phyloP scores from a whole-genome alignment of 2,888 invertebrate species.

The Dynastes maya region DNA sequence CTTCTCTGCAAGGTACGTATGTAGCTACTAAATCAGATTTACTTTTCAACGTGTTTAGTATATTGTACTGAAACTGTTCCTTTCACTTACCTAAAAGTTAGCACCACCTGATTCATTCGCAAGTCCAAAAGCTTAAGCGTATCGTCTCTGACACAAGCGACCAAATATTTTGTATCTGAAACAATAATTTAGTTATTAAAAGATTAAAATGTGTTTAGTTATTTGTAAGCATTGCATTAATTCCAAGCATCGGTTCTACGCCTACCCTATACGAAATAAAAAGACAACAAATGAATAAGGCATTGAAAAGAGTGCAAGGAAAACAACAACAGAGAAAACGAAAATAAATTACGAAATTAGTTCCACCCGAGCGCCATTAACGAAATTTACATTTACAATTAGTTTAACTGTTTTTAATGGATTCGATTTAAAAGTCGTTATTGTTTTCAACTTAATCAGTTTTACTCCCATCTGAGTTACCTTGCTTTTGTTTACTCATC shows the following conservation, averaged over 20 bases:
- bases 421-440: constrained; percentile 42
- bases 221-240: too few species aligned
- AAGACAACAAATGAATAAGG: constrained; percentile 16
- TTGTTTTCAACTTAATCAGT: constrained; percentile 40
- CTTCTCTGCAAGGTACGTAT: too few species aligned
- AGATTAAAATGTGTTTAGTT: too few species aligned
- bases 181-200: background rate
- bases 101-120: constrained; percentile 92
- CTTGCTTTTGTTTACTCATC: constrained; percentile 28
- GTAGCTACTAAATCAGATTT: too few species aligned
- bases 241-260: too few species aligned
- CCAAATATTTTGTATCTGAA: constrained; percentile 88
- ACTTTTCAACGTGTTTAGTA: too few species aligned
- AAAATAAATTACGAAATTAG: constrained; percentile 25
- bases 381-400: constrained; percentile 63
- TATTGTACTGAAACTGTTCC: background rate
- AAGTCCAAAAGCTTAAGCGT: constrained; percentile 95
- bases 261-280: constrained; percentile 61
- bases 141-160: constrained; percentile 96
- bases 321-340: background rate
- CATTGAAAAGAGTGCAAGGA: constrained; percentile 18
- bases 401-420: constrained; percentile 57
- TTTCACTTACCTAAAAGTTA: constrained; percentile 86
- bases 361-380: constrained; percentile 43
- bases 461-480: constrained; percentile 10